phyloP scores from a whole-genome alignment of 2,888 invertebrate genomes.

The Chrysopilus asiliformis region DNA sequence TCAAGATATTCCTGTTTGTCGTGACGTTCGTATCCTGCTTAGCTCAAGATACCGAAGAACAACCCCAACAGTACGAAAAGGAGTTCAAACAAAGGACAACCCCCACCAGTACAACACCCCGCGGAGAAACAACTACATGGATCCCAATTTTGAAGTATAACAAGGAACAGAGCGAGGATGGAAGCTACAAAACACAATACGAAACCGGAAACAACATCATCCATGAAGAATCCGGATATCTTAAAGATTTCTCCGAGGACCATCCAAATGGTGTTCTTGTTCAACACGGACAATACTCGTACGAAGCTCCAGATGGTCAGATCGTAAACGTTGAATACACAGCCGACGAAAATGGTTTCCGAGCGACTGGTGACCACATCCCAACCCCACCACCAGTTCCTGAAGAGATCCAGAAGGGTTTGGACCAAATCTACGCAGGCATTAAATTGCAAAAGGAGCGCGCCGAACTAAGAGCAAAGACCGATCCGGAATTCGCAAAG shows the following conservation, averaged over 20 bases:
- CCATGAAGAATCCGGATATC: slow-evolving; percentile 63
- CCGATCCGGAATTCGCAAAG: slow-evolving; percentile 34
- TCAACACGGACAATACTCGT: slow-evolving; percentile 64
- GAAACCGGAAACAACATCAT: slow-evolving; percentile 74
- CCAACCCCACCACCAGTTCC: slow-evolving; percentile 75
- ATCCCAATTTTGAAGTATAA: slow-evolving; percentile 71
- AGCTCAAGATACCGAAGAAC: slow-evolving; percentile 4
- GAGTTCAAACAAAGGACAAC: slow-evolving; percentile 9
- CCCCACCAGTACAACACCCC: no score
- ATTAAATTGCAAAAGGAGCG: slow-evolving; percentile 48
- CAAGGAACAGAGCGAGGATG: slow-evolving; percentile 70
- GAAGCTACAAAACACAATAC: slow-evolving; percentile 69
- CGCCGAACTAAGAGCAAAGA: slow-evolving; percentile 37
- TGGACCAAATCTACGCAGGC: slow-evolving; percentile 75
- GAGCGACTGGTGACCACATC: slow-evolving; percentile 66
- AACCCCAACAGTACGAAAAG: slow-evolving; percentile 12
- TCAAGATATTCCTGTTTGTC: slow-evolving; percentile 7
- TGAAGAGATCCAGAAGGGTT: slow-evolving; percentile 72
- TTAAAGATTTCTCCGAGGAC: slow-evolving; percentile 52
- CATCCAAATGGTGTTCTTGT: slow-evolving; percentile 53
- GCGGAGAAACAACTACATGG: slow-evolving; percentile 55
- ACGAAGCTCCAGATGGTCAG: slow-evolving; percentile 67
- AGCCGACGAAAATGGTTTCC: slow-evolving; percentile 72
- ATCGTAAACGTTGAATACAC: slow-evolving; percentile 59
- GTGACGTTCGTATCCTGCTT: not conserved